Conservation (phyloP, 2,797 vertebrate genomes). For the Sarcoramphus papa region DNA sequence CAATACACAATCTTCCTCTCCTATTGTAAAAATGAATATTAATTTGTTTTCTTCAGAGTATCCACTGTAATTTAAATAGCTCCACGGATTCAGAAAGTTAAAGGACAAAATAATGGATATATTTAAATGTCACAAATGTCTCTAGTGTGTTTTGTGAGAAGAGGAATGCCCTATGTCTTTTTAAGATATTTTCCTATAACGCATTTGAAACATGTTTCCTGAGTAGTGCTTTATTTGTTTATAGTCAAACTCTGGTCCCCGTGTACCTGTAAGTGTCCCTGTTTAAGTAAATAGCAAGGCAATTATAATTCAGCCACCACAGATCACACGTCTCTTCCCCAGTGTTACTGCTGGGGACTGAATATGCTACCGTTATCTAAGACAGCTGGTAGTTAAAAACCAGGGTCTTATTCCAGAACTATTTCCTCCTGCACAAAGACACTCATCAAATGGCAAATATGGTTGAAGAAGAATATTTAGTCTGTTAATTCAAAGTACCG, state of each 20-base stretch:
- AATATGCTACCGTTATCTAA: not conserved
- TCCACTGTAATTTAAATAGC: not conserved
- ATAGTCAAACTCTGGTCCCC: not conserved
- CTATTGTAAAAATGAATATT: not conserved
- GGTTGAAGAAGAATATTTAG: not conserved
- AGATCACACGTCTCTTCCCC: not conserved
- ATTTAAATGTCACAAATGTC: not conserved
- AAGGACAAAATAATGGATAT: not conserved
- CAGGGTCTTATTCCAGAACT: not conserved
- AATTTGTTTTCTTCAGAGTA: not conserved
- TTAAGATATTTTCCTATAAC: not conserved
- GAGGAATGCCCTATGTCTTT: not conserved
- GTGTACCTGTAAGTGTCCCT: not conserved
- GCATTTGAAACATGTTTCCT: not conserved
- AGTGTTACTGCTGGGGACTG: not conserved
- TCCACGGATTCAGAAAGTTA: not conserved
- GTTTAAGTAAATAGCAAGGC: not conserved
- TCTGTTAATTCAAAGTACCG: not conserved
- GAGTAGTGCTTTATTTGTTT: not conserved
- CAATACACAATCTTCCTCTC: not conserved
- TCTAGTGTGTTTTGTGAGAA: not conserved
- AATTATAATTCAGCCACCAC: not conserved
- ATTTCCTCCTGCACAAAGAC: not conserved
- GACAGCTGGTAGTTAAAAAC: not conserved
- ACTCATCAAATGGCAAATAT: not conserved